Evolutionary conservation across 2,797 vertebrate genomes (phyloP).

Genomic region (Spinus pinus): DNA sequence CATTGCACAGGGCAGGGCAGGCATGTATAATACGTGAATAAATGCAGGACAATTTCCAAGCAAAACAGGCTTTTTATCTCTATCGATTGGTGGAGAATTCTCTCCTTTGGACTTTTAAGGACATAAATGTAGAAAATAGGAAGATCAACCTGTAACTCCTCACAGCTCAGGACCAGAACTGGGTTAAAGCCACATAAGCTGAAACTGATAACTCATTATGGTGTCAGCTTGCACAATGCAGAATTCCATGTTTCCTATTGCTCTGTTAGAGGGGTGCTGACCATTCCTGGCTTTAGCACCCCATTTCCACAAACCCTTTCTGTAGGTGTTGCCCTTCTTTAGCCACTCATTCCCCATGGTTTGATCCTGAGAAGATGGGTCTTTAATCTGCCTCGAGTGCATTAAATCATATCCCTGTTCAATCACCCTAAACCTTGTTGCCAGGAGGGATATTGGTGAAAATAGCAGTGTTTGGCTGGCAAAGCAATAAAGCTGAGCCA

Average conservation of each 20-base stretch:
- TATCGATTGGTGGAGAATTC: neutral
- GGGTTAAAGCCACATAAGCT: neutral
- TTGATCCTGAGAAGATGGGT: neutral
- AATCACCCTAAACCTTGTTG: neutral
- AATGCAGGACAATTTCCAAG: neutral
- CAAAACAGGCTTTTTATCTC: neutral
- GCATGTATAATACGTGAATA: neutral
- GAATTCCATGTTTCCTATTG: neutral
- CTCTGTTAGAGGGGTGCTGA: neutral
- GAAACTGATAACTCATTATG: neutral
- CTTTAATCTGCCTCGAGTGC: neutral
- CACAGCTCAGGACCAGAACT: neutral
- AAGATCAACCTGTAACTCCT: neutral
- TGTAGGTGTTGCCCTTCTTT: neutral
- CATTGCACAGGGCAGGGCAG: neutral
- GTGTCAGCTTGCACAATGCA: neutral
- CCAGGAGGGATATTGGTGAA: neutral
- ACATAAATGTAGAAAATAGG: neutral
- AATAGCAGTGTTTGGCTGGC: neutral
- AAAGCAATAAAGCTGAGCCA: neutral
- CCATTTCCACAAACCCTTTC: neutral
- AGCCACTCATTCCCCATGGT: neutral
- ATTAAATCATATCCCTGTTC: neutral
- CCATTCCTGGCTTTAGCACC: neutral
- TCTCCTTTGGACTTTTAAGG: slow-evolving; percentile 2